phyloP scores from a whole-genome alignment of 1,140 invertebrate species.

The Alviniconcha marisindica region DNA sequence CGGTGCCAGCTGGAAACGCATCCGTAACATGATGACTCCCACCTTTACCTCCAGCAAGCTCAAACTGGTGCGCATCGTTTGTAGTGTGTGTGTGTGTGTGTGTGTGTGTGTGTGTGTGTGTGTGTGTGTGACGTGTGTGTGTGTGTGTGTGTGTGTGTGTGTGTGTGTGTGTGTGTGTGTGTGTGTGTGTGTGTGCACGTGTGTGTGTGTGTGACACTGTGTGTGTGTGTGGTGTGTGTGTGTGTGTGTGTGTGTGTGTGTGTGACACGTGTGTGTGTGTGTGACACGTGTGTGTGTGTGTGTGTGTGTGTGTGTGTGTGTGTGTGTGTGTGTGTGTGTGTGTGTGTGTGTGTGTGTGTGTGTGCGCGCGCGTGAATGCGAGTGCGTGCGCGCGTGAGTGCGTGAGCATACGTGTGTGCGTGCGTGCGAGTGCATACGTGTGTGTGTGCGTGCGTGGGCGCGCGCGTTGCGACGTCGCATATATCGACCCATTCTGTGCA shows the following conservation, averaged over 20 bases:
- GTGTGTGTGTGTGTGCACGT: background rate
- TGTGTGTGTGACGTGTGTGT: background rate
- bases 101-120: background rate
- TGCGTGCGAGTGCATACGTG: background rate
- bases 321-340: background rate
- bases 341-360: slow-evolving; percentile 12
- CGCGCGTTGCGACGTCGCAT: too few relatives aligned
- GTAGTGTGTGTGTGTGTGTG: background rate
- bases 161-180: background rate
- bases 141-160: background rate
- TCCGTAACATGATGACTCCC: slow-evolving; percentile 78
- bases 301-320: background rate
- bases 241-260: background rate
- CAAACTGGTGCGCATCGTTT: slow-evolving; percentile 74
- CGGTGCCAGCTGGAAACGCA: slow-evolving; percentile 77
- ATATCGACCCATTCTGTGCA: too few relatives aligned
- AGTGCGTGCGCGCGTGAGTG: background rate
- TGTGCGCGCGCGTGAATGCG: background rate
- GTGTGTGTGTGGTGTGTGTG: background rate
- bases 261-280: background rate
- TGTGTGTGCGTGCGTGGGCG: background rate
- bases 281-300: background rate
- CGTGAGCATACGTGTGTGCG: background rate
- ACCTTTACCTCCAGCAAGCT: slow-evolving; percentile 80
- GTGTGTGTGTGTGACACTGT: background rate